Evolutionary conservation across 2,888 invertebrate genomes (phyloP).

Genomic region (Liopterus haemorrhoidalis): DNA sequence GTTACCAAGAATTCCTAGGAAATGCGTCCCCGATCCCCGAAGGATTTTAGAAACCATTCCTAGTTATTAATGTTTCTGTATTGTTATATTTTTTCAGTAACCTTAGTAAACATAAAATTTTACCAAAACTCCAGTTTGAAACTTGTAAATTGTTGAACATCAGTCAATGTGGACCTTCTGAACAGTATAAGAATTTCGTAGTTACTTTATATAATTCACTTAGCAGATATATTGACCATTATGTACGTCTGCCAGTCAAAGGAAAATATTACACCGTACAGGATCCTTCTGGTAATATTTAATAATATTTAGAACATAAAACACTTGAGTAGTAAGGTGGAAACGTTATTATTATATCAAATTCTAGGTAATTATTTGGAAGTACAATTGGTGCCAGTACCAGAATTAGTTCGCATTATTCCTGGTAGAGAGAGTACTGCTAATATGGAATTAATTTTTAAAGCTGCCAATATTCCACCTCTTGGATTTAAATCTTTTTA

Average conservation of each 20-base stretch:
- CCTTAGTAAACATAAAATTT: too few relatives aligned
- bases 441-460: conserved; percentile 64
- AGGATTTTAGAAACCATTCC: too few relatives aligned
- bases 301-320: too few relatives aligned
- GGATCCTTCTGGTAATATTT: conserved; percentile 56
- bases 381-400: conserved; percentile 59
- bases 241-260: conserved; percentile 59
- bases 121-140: conserved; percentile 43
- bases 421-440: conserved; percentile 61
- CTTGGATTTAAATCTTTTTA: conserved; percentile 63
- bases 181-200: conserved; percentile 56
- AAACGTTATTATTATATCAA: neutral
- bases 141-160: conserved; percentile 66
- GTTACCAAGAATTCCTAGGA: too few relatives aligned
- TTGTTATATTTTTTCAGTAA: too few relatives aligned
- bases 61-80: too few relatives aligned
- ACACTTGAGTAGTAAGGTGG: neutral
- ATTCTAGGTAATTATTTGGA: conserved; percentile 51
- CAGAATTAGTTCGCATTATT: conserved; percentile 51
- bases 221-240: conserved; percentile 54
- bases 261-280: conserved; percentile 54
- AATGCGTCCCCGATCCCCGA: too few relatives aligned
- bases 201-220: conserved; percentile 80
- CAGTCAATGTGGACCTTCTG: conserved; percentile 65
- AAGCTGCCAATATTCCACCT: conserved; percentile 57